Evolutionary conservation across 2,888 invertebrate species (phyloP), one percentile per base, ranked within the genome.

Genomic region (Epiblema foenella): DNA sequence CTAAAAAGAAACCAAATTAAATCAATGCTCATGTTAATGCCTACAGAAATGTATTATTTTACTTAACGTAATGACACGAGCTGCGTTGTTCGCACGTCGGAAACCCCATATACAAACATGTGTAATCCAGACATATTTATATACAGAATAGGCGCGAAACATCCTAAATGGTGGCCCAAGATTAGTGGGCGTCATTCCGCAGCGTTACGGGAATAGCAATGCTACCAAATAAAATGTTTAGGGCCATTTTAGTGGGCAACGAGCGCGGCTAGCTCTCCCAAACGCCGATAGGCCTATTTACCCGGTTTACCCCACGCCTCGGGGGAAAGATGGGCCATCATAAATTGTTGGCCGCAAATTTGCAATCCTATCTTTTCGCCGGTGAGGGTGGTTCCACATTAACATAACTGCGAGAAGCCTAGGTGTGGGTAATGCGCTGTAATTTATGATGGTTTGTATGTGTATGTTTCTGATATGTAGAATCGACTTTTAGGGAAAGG

Each of bases 341-440:
- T 94, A 93, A 93, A 93, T 92, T 93, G 90, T 89, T 89, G 86
- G 89, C 90, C 89, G 88, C 91, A 91, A 93, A 94, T 93, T 93
- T 93, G 93, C 92, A 93, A 93, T 93, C 90, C 89, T 91, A 90
- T 93, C 90, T 92, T 88, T 86, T 89, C 87, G 84, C 87, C 87
- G 85, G 87, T 87, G 85, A 89, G 90, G 91, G 90, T 86, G 88
- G 84, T 79, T 80, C 78, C 70, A 83, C 88, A 90, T 93, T 92
- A 92, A 90, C 92, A 93, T 93, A 92, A 92, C 90, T 88, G 88
- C 89, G 88, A 85, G 87, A 66, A 59, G 51, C 59, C 65, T 70
- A 70, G 65, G 59, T 65, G 86, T 84, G 85, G 85, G 87, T 86
- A 86, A 88, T 90, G 88, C 82, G 80, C 83, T 85, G 83, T 87